phyloP scores from a whole-genome alignment of 2,888 invertebrate genomes.

The Tinea pellionella region DNA sequence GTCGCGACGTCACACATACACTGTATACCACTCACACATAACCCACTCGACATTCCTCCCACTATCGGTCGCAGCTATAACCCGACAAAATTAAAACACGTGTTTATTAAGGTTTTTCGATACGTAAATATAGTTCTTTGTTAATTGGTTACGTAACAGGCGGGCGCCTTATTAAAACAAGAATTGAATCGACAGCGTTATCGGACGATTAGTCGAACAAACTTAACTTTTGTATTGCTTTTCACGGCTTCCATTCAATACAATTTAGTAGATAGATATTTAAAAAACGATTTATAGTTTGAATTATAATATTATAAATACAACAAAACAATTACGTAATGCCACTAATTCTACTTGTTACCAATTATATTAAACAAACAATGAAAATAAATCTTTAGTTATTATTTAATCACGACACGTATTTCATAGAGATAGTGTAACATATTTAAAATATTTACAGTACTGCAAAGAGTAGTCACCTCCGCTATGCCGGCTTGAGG shows the following conservation, averaged over 20 bases:
- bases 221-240: not conserved
- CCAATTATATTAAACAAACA: too few relatives aligned
- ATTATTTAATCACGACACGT: too few relatives aligned
- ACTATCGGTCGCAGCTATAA: slow-evolving; percentile 22
- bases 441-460: too few relatives aligned
- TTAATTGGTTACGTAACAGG: slow-evolving; percentile 17
- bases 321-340: too few relatives aligned
- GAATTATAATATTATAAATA: too few relatives aligned
- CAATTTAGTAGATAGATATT: not conserved
- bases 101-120: not conserved
- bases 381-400: too few relatives aligned
- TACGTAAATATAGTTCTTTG: not conserved
- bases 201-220: slow-evolving; percentile 62
- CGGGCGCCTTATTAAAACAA: slow-evolving; percentile 69
- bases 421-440: too few relatives aligned
- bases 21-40: not conserved
- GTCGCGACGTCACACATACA: not conserved
- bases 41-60: slow-evolving; percentile 4
- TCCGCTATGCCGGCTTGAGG: too few relatives aligned
- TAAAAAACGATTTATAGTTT: too few relatives aligned
- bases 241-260: not conserved
- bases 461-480: too few relatives aligned
- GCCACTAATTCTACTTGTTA: too few relatives aligned
- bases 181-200: slow-evolving; percentile 68
- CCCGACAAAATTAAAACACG: slow-evolving; percentile 26